Base-by-base conservation (phyloP, 2,888 invertebrate genomes). In the Meteorus colon region DNA sequence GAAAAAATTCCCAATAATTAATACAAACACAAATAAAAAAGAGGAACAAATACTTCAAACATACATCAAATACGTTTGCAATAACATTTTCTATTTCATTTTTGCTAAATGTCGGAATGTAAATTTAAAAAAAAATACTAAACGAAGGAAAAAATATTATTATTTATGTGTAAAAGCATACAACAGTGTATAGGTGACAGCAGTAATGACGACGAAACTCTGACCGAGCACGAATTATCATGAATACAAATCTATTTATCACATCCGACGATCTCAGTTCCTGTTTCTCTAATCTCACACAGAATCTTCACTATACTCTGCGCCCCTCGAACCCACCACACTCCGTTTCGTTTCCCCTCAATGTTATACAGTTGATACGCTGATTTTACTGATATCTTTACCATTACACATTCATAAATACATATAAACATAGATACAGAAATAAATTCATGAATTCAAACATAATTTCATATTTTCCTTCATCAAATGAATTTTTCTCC, bases 221-320 rank as follows among this genome's bases (percentile, higher is more conserved):
- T 72, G 72, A 72, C 72, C 72, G 45, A 72, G 63, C 31, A 59
- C n/a, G 31, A 72, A 51, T 72, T 63, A 72, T 72, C 72, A 63
- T 19, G 14, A 48, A 29, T 45, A 63, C n/a, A 48, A 63, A 72
- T 72, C 84, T 82, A 83, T 78, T 73, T 83, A 89, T 89, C 89
- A 89, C 85, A 88, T 88, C 88, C 84, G 82, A 84, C 82, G 86
- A 89, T 89, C 89, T 88, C 84, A 87, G 87, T 87, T 89, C 88
- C 89, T 88, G 88, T 88, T 83, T 86, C 77, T 79, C 75, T 87
- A 34, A 89, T 89, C 89, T 81, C 76, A 78, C 81, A 77, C 82
- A 82, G 84, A 85, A 88, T 89, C 87, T 85, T 77, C 67, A 19
- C 19, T 19, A 24, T 19, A 62, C n/a, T 37, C 81, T 78, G 68